Evolutionary conservation across 2,797 vertebrate species (phyloP).

Genomic region (Iguana delicatissima): DNA sequence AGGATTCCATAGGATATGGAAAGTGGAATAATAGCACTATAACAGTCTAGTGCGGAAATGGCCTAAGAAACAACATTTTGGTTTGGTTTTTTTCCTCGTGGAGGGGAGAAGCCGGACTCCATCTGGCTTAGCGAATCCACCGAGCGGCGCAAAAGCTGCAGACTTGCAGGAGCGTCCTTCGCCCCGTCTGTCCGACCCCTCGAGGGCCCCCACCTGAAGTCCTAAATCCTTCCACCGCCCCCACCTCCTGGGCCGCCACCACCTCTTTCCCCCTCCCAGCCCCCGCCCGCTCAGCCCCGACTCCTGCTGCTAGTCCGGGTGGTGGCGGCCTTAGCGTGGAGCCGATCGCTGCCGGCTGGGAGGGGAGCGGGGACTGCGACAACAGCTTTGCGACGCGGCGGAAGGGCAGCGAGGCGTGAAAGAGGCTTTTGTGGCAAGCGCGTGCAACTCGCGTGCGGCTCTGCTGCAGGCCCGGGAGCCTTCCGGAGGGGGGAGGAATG

Average conservation of each 20-base stretch:
- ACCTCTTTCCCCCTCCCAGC: background rate
- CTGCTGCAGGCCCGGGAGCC: constrained; percentile 63
- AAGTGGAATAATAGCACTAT: too few species aligned
- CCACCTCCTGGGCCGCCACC: background rate
- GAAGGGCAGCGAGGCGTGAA: constrained; percentile 78
- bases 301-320: constrained; percentile 35
- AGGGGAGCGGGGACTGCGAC: constrained; percentile 49
- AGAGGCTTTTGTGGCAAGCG: constrained; percentile 82
- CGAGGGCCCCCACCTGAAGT: too few species aligned
- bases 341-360: background rate
- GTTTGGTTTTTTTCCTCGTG: too few species aligned
- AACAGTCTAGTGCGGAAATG: too few species aligned
- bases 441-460: constrained; percentile 86
- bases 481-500: constrained; percentile 11
- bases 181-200: background rate
- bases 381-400: constrained; percentile 78
- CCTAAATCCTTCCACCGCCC: background rate
- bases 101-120: too few species aligned
- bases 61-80: too few species aligned
- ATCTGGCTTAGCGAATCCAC: too few species aligned
- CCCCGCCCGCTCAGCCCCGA: background rate
- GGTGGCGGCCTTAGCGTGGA: constrained; percentile 28
- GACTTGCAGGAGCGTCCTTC: background rate
- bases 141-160: too few species aligned
- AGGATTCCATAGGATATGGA: too few species aligned